Percentiles rank a stretch among this genome's conserved stretches.
Evolutionary conservation across 35 echinoderm and acorn worm species (phyloP).

Genomic region (Lytechinus pictus): DNA sequence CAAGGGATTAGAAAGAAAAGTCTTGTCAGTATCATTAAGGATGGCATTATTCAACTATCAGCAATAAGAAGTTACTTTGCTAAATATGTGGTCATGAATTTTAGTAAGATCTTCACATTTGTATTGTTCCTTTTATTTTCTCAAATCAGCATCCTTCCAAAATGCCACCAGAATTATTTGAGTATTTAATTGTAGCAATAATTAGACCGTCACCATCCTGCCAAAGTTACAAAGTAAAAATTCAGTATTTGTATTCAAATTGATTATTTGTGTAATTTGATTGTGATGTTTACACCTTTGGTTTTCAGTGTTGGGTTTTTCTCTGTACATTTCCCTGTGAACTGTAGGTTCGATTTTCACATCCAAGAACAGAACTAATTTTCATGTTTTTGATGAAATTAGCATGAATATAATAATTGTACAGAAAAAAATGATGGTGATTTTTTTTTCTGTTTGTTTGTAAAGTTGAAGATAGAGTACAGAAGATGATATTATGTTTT

Average conservation of each 20-base stretch:
- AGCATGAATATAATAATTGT: constrained; percentile 6
- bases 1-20: not conserved
- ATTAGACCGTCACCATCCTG: not conserved
- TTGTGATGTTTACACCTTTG: not conserved
- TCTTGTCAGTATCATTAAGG: not conserved
- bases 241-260: not conserved
- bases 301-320: not conserved
- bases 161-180: not conserved
- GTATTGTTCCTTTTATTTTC: not conserved
- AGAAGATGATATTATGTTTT: constrained; percentile 5
- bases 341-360: not conserved
- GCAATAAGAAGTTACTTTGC: not conserved
- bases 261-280: not conserved
- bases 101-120: not conserved
- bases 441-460: not conserved
- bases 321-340: not conserved
- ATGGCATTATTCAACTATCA: not conserved
- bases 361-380: not conserved
- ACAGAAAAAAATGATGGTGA: not conserved
- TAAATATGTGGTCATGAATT: not conserved
- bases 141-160: not conserved
- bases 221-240: not conserved
- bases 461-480: constrained; percentile 46
- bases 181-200: not conserved
- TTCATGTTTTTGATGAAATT: not conserved